Percentiles rank a stretch among this genome's conserved stretches.
These are phyloP conservation scores for Lepas anatifera DNA, from an alignment of 2,888 invertebrate species.

Conservation along the genomic window DNA sequence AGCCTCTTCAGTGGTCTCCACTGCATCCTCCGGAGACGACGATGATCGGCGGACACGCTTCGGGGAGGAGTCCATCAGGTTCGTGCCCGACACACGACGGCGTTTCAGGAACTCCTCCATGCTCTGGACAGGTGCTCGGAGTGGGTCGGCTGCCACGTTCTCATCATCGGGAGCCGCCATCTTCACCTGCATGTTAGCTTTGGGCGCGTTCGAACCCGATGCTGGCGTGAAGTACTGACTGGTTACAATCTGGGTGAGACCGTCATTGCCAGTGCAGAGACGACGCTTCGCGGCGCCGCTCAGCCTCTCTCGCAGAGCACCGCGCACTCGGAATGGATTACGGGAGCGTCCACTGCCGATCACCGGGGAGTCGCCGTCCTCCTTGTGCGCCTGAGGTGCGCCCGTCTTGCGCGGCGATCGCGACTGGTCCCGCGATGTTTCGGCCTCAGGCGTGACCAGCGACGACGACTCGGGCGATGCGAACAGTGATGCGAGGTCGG, in stretches of 20 bases:
- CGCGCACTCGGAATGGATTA: constrained; percentile 8
- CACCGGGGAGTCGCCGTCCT: not conserved
- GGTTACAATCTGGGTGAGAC: not conserved
- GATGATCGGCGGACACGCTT: not conserved
- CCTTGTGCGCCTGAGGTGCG: too few species aligned
- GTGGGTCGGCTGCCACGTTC: not conserved
- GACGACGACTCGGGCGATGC: not conserved
- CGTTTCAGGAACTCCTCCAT: constrained; percentile 7
- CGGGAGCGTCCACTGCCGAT: not conserved
- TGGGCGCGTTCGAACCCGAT: not conserved
- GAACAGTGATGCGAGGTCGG: not conserved
- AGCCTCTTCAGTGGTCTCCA: too few species aligned
- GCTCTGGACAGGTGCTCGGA: not conserved
- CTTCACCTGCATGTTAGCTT: too few species aligned
- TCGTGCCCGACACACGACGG: not conserved
- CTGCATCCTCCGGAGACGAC: not conserved
- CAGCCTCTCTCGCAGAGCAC: not conserved
- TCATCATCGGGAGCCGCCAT: not conserved
- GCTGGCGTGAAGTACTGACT: not conserved
- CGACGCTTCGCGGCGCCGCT: not conserved
- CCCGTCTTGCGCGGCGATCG: too few species aligned
- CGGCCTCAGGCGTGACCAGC: not conserved
- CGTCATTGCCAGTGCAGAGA: not conserved
- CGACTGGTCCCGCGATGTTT: too few species aligned
- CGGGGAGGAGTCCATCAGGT: not conserved